phyloP scores from a whole-genome alignment of 2,113 vertebrate genomes.

The Amblyopsis rosae region DNA sequence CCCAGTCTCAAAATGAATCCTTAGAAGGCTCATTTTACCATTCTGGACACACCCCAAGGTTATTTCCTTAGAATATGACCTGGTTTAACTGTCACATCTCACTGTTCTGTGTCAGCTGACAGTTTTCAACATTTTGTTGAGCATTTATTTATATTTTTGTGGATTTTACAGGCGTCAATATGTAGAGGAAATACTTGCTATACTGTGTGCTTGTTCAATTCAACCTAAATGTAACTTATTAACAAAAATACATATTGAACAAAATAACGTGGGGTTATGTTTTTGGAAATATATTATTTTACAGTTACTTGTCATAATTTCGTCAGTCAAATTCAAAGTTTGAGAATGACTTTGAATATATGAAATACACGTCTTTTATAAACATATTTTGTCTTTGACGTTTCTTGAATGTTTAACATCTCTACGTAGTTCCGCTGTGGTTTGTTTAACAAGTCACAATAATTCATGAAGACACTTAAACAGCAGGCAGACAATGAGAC shows the following conservation, averaged over 20 bases:
- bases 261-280: too few species aligned
- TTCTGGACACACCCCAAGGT: not conserved
- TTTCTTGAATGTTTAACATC: not conserved
- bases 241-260: too few species aligned
- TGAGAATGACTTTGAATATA: too few species aligned
- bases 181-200: too few species aligned
- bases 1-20: too few species aligned
- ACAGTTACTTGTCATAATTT: not conserved
- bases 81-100: slow-evolving; percentile 17
- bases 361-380: too few species aligned
- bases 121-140: too few species aligned
- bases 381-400: not conserved
- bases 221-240: too few species aligned
- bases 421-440: not conserved
- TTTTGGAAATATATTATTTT: not conserved
- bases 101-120: slow-evolving; percentile 2
- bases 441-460: not conserved
- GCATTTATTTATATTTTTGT: not conserved
- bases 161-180: not conserved
- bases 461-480: not conserved
- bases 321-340: too few species aligned
- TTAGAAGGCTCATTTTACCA: too few species aligned
- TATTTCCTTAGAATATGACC: slow-evolving; percentile 1
- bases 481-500: slow-evolving; percentile 1
- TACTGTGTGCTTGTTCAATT: too few species aligned